These are phyloP conservation scores for Bovichtus variegatus DNA, from an alignment of 2,797 vertebrate species.

Conservation along the genomic window DNA sequence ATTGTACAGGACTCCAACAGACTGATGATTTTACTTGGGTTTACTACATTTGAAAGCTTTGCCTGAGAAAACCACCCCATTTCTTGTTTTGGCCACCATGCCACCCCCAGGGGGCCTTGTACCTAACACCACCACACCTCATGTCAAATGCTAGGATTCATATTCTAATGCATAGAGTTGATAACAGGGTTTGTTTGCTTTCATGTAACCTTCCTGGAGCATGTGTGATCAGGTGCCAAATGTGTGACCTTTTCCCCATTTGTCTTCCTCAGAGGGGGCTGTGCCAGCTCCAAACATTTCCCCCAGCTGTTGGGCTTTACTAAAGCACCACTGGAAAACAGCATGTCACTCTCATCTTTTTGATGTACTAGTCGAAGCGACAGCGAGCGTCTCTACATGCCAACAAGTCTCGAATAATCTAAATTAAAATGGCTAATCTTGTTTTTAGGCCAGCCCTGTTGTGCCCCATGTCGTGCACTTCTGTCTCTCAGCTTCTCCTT, in stretches of 20 bases:
- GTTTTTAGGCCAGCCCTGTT: slow-evolving; percentile 74
- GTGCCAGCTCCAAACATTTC: slow-evolving; percentile 31
- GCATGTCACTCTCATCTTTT: slow-evolving; percentile 70
- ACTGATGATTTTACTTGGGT: slow-evolving; percentile 22
- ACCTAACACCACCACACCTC: slow-evolving; percentile 2
- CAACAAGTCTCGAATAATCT: slow-evolving; percentile 78
- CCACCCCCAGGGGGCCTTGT: slow-evolving; percentile 9
- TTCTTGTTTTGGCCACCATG: neutral
- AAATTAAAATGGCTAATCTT: slow-evolving; percentile 82
- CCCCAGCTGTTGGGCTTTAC: slow-evolving; percentile 72
- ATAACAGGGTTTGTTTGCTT: slow-evolving; percentile 48
- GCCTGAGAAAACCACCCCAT: neutral
- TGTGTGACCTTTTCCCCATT: slow-evolving; percentile 58
- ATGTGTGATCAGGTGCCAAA: slow-evolving; percentile 62
- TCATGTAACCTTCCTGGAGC: slow-evolving; percentile 36
- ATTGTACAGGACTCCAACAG: slow-evolving; percentile 18
- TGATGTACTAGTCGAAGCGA: slow-evolving; percentile 66
- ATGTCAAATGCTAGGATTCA: slow-evolving; percentile 33
- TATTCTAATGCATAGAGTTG: slow-evolving; percentile 23
- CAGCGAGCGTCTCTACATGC: slow-evolving; percentile 58
- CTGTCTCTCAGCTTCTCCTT: slow-evolving; percentile 38
- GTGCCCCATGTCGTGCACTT: slow-evolving; percentile 61
- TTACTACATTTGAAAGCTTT: neutral
- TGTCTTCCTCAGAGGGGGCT: slow-evolving; percentile 49
- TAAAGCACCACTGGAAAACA: slow-evolving; percentile 67